Evolutionary conservation across 2,797 vertebrate species (phyloP).

Genomic region (Okamejei kenojei): DNA sequence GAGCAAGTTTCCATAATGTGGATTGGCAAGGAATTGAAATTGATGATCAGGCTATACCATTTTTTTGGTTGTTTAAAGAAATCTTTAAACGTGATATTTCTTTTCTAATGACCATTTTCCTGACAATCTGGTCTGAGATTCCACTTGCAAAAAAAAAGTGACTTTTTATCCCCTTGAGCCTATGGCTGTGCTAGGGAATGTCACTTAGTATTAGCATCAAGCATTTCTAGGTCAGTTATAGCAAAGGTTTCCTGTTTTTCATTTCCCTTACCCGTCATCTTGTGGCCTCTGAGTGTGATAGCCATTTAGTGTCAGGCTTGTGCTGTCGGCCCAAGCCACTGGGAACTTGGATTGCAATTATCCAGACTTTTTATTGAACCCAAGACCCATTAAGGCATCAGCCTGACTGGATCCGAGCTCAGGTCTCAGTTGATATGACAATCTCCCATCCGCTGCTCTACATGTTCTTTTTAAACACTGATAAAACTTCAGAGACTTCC

Average conservation of each 20-base stretch:
- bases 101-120: background rate
- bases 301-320: conserved; percentile 27
- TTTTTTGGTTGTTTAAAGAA: background rate
- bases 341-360: background rate
- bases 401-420: background rate
- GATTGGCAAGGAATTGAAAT: background rate
- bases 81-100: background rate
- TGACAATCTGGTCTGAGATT: no score
- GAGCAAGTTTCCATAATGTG: background rate
- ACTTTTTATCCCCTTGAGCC: background rate
- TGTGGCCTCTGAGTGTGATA: conserved; percentile 6
- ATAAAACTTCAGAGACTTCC: no score
- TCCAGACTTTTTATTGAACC: conserved; percentile 2
- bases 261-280: conserved; percentile 6
- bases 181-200: background rate
- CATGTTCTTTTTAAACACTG: background rate
- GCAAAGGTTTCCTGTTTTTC: conserved; percentile 26
- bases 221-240: conserved; percentile 18
- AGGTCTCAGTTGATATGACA: background rate
- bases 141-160: background rate
- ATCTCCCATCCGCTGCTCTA: background rate
- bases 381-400: conserved; percentile 5
- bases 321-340: conserved; percentile 21
- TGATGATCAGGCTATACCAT: background rate
- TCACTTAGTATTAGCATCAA: conserved; percentile 26